Evolutionary conservation across 2,113 vertebrate genomes (phyloP), one percentile per base, ranked within the genome.

Genomic region (Paradoxurus hermaphroditus): DNA sequence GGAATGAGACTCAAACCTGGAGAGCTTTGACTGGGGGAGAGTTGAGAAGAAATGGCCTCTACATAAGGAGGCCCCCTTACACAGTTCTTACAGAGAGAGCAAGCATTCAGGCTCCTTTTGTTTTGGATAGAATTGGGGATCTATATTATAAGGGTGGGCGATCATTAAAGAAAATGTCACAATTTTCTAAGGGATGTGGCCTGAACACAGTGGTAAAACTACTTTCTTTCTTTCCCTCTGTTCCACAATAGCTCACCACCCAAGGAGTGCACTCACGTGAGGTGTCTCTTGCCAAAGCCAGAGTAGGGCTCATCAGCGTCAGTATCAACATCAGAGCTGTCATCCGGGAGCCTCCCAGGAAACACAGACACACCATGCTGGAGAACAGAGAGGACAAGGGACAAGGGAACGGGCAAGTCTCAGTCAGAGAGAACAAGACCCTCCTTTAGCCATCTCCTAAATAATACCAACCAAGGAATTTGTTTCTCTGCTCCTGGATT

Each of bases 11-110:
- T 2, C 14, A 34, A 78, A 10, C 0, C 25, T 91, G 21, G 13
- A 34, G 8, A 73, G 12, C 1, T 34, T 63, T 86, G 13, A 41
- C 0, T 86, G n/a, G 5, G 83, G 13, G 6, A 21, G 1, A 36
- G 5, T 0, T 36, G 4, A 31, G 3, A 62, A 92, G 2, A 88
- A 92, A 85, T 0, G 1, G 0, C 4, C 4, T 29, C 9, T 25
- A 29, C 21, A 2, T 4, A 0, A 0, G 0, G 14, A 18, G 1
- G 3, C 6, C 14, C n/a, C 4, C 1, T 65, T 7, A 29, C 1
- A 9, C 46, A 51, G 15, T 2, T n/a, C 34, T 82, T 11, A 1
- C 7, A 21, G 18, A 63, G 29, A 51, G 0, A 16, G 4, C 3
- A 21, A 67, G 4, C 1, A 59, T 4, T 1, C 5, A 13, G 13